phyloP scores from a whole-genome alignment of 2,888 invertebrate species.

The Tachina lurida region DNA sequence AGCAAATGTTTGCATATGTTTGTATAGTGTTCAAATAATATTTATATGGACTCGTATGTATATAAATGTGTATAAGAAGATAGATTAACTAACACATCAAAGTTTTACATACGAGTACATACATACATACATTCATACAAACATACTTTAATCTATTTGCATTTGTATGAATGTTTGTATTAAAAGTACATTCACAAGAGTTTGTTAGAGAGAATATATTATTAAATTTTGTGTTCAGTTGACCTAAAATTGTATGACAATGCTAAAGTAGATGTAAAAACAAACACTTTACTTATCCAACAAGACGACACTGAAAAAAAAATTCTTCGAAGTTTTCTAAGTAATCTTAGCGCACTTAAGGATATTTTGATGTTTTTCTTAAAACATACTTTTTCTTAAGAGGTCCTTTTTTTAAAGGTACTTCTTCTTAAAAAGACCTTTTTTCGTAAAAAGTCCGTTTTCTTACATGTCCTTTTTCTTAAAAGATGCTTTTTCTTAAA shows the following conservation, averaged over 20 bases:
- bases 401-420: no score
- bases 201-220: constrained; percentile 33
- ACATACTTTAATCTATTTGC: neutral
- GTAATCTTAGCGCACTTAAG: no score
- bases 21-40: constrained; percentile 5
- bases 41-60: neutral
- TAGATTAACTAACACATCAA: constrained; percentile 64
- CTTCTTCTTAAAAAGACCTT: no score
- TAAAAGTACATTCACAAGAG: constrained; percentile 2
- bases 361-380: no score
- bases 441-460: no score
- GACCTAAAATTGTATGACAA: constrained; percentile 63
- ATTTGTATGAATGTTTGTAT: neutral
- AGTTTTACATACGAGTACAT: neutral
- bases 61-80: constrained; percentile 28
- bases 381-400: no score
- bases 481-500: no score
- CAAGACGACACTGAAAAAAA: constrained; percentile 44
- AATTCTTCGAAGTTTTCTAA: neutral
- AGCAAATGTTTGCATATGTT: constrained; percentile 39
- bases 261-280: constrained; percentile 50
- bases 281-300: constrained; percentile 61
- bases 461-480: no score
- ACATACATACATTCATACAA: neutral
- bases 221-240: constrained; percentile 62